A percentile compares a stretch with the other conserved stretches of the same genome.
These are phyloP conservation scores for Planiliza haematocheilus DNA, from an alignment of 2,113 vertebrate species.

Conservation along the genomic window DNA sequence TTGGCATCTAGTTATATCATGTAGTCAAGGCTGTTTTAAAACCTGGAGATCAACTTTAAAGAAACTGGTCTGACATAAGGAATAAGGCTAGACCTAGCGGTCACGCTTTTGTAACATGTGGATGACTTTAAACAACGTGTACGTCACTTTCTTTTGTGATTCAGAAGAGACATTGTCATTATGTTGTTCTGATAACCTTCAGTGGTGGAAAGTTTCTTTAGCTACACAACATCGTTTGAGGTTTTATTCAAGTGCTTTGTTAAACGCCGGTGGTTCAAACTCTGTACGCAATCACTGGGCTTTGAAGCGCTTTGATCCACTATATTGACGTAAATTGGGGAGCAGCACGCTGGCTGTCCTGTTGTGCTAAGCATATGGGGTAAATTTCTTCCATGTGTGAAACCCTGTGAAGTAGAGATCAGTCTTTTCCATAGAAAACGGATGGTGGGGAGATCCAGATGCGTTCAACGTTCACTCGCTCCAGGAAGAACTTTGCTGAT, in stretches of 20 bases:
- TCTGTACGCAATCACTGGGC: conserved; percentile 58
- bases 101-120: conserved; percentile 31
- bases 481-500: conserved; percentile 57
- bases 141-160: conserved; percentile 23
- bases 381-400: conserved; percentile 81
- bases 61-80: conserved; percentile 41
- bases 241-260: conserved; percentile 62
- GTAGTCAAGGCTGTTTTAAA: conserved; percentile 49
- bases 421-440: conserved; percentile 67
- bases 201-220: conserved; percentile 26
- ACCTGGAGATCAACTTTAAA: conserved; percentile 43
- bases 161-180: conserved; percentile 10
- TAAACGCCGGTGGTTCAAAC: conserved; percentile 48
- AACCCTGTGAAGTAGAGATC: conserved; percentile 73
- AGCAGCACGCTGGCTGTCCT: conserved; percentile 72
- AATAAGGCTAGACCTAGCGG: conserved; percentile 21
- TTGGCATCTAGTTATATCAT: conserved; percentile 21
- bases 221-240: conserved; percentile 14
- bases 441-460: conserved; percentile 71
- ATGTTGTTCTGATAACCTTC: conserved; percentile 39
- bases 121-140: conserved; percentile 17
- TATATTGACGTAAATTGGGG: conserved; percentile 77
- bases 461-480: conserved; percentile 36
- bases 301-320: conserved; percentile 78
- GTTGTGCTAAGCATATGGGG: conserved; percentile 77